These are phyloP conservation scores for Balearica regulorum DNA, from an alignment of 2,797 vertebrate genomes.

Conservation along the genomic window DNA sequence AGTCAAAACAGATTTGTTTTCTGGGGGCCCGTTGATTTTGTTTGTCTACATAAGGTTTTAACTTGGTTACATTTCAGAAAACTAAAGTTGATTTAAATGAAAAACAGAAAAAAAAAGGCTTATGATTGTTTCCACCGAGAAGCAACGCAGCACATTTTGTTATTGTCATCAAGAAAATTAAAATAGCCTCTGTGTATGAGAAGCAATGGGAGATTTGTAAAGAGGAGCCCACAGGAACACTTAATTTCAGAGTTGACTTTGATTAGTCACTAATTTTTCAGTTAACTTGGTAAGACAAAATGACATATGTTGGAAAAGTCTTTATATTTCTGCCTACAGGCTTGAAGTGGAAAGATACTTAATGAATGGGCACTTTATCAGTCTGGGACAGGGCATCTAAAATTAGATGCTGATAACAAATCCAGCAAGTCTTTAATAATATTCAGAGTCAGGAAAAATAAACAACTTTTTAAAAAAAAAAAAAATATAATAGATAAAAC, in stretches of 20 bases:
- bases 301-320: not conserved
- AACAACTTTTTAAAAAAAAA: too few species aligned
- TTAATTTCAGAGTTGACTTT: not conserved
- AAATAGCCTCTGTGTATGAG: not conserved
- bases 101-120: not conserved
- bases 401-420: not conserved
- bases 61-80: slow-evolving; percentile 14
- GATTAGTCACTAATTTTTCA: slow-evolving; percentile 34
- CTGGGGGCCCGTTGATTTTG: not conserved
- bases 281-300: slow-evolving; percentile 11
- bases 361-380: not conserved
- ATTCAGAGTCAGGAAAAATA: not conserved
- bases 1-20: not conserved
- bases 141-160: not conserved
- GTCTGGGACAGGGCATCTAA: not conserved
- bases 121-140: not conserved
- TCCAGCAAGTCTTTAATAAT: not conserved
- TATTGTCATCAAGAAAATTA: slow-evolving; percentile 8
- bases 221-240: slow-evolving; percentile 4
- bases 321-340: not conserved
- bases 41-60: not conserved
- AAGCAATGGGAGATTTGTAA: slow-evolving; percentile 9
- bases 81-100: slow-evolving; percentile 2
- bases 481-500: not conserved
- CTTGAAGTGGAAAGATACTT: not conserved